Evolutionary conservation across 2,113 vertebrate species (phyloP), one percentile per base, ranked within the genome.

Genomic region (Crotalus viridis): DNA sequence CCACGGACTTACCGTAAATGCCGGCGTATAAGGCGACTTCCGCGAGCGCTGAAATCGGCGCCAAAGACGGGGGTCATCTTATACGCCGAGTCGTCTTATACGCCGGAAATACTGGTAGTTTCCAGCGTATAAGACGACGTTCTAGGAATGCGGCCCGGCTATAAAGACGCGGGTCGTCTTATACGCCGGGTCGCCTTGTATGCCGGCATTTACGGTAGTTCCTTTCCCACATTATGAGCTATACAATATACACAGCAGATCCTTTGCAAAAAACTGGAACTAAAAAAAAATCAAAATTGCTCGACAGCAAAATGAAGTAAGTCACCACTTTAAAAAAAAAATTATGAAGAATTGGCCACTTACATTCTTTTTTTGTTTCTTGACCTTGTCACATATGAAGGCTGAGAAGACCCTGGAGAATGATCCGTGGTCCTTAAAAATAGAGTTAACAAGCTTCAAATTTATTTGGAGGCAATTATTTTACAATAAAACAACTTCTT

Each of bases 301-400:
- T 8, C 39, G 28, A 85, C 48, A 61, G 64, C 22, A 89, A 39
- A 85, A 13, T 33, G 54, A 48, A 13, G 39, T 15, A 48, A 48
- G 26, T 26, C 12, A 33, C 33, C 85, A n/a, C 21, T 57, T 89
- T 4, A 39, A 54, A 88, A 56, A 93, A 0, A 51, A 4, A 86
- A 48, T 28, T 87, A 94, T 51, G 91, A 85, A 91, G 93, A 92
- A 87, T 33, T 93, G 3, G 28, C 33, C 39, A 96, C 93, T 93
- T 96, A 98, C 98, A 95, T 94, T 90, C 96, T 92, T 94, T 95
- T 92, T 91, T 93, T 95, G 81, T 54, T 33, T 85, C 93, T 59
- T 88, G 90, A 59, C 13, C 81, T 85, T 9, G 95, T 97, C 43
- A 95, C 93, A 89, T 97, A 96, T 52, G 22, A 54, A 43, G 57